Conservation (phyloP, 2,797 vertebrate species). For the Geotrypetes seraphini region DNA sequence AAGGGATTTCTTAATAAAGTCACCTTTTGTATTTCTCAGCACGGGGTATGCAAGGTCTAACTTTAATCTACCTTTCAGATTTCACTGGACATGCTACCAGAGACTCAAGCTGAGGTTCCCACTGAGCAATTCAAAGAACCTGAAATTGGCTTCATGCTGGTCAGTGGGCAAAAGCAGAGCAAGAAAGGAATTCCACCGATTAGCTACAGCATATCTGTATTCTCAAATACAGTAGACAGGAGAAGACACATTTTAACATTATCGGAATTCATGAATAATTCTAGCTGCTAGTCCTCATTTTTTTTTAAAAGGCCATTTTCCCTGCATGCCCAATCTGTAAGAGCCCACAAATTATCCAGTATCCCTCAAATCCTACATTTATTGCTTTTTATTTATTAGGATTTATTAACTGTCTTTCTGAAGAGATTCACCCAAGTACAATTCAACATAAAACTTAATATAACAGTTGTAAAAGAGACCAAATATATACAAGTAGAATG, state of each 20-base stretch:
- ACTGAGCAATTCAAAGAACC: slow-evolving; percentile 19
- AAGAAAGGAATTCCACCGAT: slow-evolving; percentile 42
- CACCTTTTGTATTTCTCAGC: slow-evolving; percentile 40
- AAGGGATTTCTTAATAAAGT: slow-evolving; percentile 27
- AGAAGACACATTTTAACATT: slow-evolving; percentile 11
- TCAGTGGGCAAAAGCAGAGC: slow-evolving; percentile 12
- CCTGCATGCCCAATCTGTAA: no score
- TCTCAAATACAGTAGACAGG: slow-evolving; percentile 7
- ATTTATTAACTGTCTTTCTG: no score
- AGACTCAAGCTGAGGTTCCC: slow-evolving; percentile 16
- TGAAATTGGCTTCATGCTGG: slow-evolving; percentile 8
- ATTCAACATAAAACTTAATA: no score
- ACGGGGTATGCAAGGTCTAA: no score
- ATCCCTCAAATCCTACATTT: no score
- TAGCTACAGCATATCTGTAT: slow-evolving; percentile 26
- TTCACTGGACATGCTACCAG: slow-evolving; percentile 9
- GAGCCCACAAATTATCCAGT: no score
- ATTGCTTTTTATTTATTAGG: no score
- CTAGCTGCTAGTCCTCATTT: slow-evolving; percentile 20
- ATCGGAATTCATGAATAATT: slow-evolving; percentile 27
- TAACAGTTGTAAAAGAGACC: no score
- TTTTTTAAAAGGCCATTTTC: slow-evolving; percentile 13
- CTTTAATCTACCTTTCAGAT: slow-evolving; percentile 32
- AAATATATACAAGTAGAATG: no score
- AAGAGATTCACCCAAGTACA: no score